These are phyloP conservation scores for Drosophila seguyi DNA, from an alignment of 1,140 invertebrate species.

Conservation along the genomic window DNA sequence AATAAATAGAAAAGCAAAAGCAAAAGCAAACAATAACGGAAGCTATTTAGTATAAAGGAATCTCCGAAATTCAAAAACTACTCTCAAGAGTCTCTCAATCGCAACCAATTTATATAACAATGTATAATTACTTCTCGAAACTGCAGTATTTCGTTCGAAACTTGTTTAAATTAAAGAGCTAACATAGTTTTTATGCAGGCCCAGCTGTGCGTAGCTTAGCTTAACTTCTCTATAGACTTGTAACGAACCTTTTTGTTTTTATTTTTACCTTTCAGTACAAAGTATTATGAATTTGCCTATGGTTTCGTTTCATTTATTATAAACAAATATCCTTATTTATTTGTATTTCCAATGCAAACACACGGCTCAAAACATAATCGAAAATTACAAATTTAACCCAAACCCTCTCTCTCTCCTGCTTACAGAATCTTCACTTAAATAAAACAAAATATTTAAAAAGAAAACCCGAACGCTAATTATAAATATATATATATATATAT, in stretches of 20 bases:
- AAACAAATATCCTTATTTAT: conserved; percentile 44
- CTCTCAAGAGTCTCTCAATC: conserved; percentile 14
- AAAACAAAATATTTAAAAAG: neutral
- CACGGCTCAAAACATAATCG: conserved; percentile 47
- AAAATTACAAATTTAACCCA: conserved; percentile 13
- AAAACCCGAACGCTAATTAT: conserved; percentile 2
- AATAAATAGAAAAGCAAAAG: conserved; percentile 41
- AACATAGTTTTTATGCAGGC: conserved; percentile 6
- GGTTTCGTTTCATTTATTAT: conserved; percentile 41
- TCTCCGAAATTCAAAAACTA: conserved; percentile 27
- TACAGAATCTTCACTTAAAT: conserved; percentile 45
- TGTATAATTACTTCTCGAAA: conserved; percentile 40
- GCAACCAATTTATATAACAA: conserved; percentile 30
- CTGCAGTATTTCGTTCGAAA: conserved; percentile 64
- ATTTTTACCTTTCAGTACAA: conserved; percentile 77
- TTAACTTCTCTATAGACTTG: conserved; percentile 36
- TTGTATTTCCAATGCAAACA: conserved; percentile 56
- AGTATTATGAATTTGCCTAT: conserved; percentile 56
- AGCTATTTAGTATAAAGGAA: conserved; percentile 30
- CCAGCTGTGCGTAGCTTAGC: conserved; percentile 30
- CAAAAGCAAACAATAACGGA: conserved; percentile 15
- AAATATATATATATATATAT: conserved; percentile 36
- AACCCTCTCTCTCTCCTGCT: conserved; percentile 26
- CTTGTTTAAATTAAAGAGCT: conserved; percentile 22
- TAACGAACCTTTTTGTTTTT: conserved; percentile 24